Evolutionary conservation across 2,888 invertebrate genomes (phyloP), one percentile per base, ranked within the genome.

Genomic region (Ophion slaviceki): DNA sequence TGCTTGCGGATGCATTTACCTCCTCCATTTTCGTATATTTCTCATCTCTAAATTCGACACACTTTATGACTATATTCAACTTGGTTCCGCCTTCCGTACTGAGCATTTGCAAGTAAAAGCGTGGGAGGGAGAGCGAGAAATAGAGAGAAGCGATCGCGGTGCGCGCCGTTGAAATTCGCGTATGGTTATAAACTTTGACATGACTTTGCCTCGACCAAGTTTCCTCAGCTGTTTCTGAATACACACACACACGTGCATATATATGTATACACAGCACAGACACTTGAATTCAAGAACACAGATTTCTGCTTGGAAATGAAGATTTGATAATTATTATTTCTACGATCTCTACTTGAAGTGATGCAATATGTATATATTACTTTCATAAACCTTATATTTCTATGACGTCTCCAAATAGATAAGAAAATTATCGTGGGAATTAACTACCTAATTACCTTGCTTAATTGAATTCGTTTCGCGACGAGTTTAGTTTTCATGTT

Each of bases 31-130:
- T 77, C 61, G 20, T 72, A 59, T 68, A 20, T 20, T 66, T 17
- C 62, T 61, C 57, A 17, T 47, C 61, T 62, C 68, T 81, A 75
- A 85, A 85, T 85, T 81, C 81, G 68, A 74, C 84, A 85, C 81
- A 85, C 62, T 85, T 85, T 81, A 85, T 70, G 77, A 85, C 68
- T 77, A 68, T 78, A 85, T 85, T 85, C 64, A 78, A 68, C 68
- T 68, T 59, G 77, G 68, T 45, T 68, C 67, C 61, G 62, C 74
- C 47, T 61, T 14, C 47, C 62, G 70, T 61, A 20, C 32, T 59
- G 32, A n/a, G 36, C 45, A 45, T 61, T 36, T 36, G 66, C 66
- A 7, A 36, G 32, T 32, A 36, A 14, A 68, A 17, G 45, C 24
- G n/a, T 28, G 24, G 8, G 14, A n/a, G 45, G 47, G 7, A 32